Base-by-base conservation (phyloP, 1,140 invertebrate species). In the Zaprionus davidi region DNA sequence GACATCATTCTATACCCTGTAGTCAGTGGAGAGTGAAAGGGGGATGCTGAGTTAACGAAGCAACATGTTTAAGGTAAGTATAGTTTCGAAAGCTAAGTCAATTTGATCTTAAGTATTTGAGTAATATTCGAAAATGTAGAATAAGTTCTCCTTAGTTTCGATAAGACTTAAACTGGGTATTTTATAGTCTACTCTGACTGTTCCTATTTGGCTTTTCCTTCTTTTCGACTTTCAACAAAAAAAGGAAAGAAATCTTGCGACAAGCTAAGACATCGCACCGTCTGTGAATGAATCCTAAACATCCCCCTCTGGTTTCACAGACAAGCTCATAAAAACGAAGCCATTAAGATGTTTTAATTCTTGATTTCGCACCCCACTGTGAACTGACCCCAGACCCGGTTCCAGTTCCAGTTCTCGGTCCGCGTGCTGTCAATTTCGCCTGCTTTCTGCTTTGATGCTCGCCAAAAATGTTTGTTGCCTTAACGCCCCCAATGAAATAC, bases 291-390 rank as follows among this genome's bases (percentile, higher is more conserved):
- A 17, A 59, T 34, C 57, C 20, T 5, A 41, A 69, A 62, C 15
- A 20, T 51, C 22, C 51, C 53, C 55, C 51, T 46, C 41, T 58
- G 38, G 31, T n/a, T 36, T 20, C 12, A 13, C 41, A 56, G 41
- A 68, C 63, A 67, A 63, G 34, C 63, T 71, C 79, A 85, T 90
- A 88, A 90, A 90, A 77, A 90, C 73, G 72, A 70, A 85, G 73
- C 79, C 82, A 90, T 90, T 91, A 90, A 80, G 85, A 91, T 74
- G 82, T 86, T 91, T 91, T 91, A 91, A 91, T 91, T 91, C 82
- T 72, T 90, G 85, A 91, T 91, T 91, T 91, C 83, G 82, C 88
- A 90, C 90, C 90, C 84, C 83, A 78, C 70, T 49, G 69, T 62
- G 34, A 57, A 57, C 38, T 65, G 68, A 71, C 69, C 59, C 46